A percentile compares a stretch with the other conserved stretches of the same genome.
Conservation (phyloP, 1,140 invertebrate species). For the Orius insidiosus region DNA sequence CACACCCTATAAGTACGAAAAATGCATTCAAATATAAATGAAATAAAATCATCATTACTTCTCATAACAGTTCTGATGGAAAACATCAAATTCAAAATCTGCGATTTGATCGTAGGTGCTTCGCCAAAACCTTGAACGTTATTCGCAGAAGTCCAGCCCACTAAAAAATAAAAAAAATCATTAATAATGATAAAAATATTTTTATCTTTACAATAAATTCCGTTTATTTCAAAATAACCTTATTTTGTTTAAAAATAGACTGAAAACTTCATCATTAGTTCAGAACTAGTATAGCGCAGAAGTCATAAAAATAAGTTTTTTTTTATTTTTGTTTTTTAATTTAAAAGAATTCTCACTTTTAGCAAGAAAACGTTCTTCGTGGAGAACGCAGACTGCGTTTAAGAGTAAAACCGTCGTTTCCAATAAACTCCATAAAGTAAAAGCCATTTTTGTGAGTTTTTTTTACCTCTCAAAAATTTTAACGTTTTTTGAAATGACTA, state of each 20-base stretch:
- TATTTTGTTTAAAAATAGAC: neutral
- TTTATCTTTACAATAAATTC: neutral
- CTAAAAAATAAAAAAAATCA: slow-evolving; percentile 29
- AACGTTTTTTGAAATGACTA: too few relatives aligned
- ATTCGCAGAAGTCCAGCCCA: slow-evolving; percentile 52
- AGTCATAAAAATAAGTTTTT: neutral
- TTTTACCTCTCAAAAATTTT: too few relatives aligned
- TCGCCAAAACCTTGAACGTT: slow-evolving; percentile 67
- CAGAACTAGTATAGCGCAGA: neutral
- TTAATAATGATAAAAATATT: too few relatives aligned
- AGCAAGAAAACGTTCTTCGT: slow-evolving; percentile 78
- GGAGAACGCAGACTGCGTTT: slow-evolving; percentile 79
- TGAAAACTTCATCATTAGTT: neutral
- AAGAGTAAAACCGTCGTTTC: slow-evolving; percentile 64
- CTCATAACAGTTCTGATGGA: slow-evolving; percentile 82
- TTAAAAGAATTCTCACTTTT: slow-evolving; percentile 46
- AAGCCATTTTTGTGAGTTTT: slow-evolving; percentile 35
- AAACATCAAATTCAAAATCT: slow-evolving; percentile 68
- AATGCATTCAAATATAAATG: too few relatives aligned
- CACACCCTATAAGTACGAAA: too few relatives aligned
- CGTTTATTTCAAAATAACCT: neutral
- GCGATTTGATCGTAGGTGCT: slow-evolving; percentile 58
- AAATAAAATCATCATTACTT: slow-evolving; percentile 60
- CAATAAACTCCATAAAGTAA: slow-evolving; percentile 69
- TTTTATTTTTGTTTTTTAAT: too few relatives aligned